Evolutionary conservation across 1,140 invertebrate genomes (phyloP).

Genomic region (Drosophila lowei): DNA sequence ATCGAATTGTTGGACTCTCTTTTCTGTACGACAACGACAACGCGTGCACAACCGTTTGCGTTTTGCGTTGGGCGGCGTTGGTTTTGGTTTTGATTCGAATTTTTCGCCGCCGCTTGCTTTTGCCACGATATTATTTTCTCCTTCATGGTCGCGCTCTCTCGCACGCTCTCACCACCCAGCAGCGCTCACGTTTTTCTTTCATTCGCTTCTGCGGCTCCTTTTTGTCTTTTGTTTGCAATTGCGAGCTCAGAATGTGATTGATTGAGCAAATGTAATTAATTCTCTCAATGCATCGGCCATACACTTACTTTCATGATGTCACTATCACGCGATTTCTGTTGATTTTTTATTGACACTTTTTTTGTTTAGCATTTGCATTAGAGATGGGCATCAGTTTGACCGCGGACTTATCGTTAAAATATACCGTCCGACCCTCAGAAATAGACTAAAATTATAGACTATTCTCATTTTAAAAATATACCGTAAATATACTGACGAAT

Average conservation of each 20-base stretch:
- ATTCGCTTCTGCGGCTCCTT: background rate
- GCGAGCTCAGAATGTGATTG: background rate
- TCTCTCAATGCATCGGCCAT: background rate
- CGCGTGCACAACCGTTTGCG: slow-evolving; percentile 15
- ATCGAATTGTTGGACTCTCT: background rate
- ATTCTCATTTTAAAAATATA: too few relatives aligned
- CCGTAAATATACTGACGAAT: too few relatives aligned
- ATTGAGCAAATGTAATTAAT: background rate
- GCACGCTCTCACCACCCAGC: slow-evolving; percentile 10
- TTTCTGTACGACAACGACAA: slow-evolving; percentile 3
- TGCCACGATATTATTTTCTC: slow-evolving; percentile 68
- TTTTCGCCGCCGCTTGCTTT: slow-evolving; percentile 25
- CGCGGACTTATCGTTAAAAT: too few relatives aligned
- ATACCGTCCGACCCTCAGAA: too few relatives aligned
- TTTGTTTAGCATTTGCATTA: slow-evolving; percentile 5
- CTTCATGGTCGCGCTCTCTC: slow-evolving; percentile 29
- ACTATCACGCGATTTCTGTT: background rate
- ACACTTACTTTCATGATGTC: slow-evolving; percentile 22
- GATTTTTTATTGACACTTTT: slow-evolving; percentile 20
- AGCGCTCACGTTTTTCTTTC: slow-evolving; percentile 3
- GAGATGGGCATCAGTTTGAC: too few relatives aligned
- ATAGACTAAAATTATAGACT: too few relatives aligned
- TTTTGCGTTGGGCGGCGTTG: background rate
- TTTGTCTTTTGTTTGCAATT: background rate
- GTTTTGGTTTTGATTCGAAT: slow-evolving; percentile 1